Base-by-base conservation (phyloP, 2,113 vertebrate genomes). In the Eolophus roseicapilla region DNA sequence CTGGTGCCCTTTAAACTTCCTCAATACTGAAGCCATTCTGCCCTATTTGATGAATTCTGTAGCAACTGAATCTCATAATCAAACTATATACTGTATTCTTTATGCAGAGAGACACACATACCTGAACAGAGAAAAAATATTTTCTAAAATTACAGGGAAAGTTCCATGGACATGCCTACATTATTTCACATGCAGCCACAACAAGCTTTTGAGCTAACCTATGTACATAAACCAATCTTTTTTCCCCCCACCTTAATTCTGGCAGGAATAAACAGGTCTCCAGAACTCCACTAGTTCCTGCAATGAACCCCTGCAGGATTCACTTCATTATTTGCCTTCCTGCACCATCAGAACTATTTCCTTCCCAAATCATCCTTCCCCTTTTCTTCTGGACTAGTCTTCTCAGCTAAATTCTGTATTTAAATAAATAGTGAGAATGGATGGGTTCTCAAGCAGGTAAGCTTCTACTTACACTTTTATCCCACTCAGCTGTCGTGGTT, bases 391-490 rank as follows among this genome's bases (percentile, higher is more conserved):
- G 12, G 18, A 39, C 17, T 64, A 39, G 9, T 17, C 18, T 75
- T 78, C n/a, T 20, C 55, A 84, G 33, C 12, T 75, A 44, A 78
- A 92, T 82, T 75, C n/a, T 78, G 19, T 63, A 78, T 74, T 79
- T 53, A 77, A 88, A 55, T 27, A 60, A 86, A 13, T 46, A 75
- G 39, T 12, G 50, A 75, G 47, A 93, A 62, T 1, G 18, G 31
- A 41, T 16, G 15, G 2, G 17, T 67, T 89, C 69, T 60, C 55
- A 71, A 75, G 73, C 3, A 2, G 43, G 8, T 60, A 76, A 71
- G 31, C n/a, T 75, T 71, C 20, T 91, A 95, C 96, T 97, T 91
- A 96, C 86, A n/a, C 71, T 84, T 88, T 52, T 83, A 71, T 27
- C n/a, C 46, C 71, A 83, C 13, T 76, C 69, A 64, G 88, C 27